Evolutionary conservation across 2,113 vertebrate genomes (phyloP), one percentile per base, ranked within the genome.

Genomic region (Ploceus nigricollis): DNA sequence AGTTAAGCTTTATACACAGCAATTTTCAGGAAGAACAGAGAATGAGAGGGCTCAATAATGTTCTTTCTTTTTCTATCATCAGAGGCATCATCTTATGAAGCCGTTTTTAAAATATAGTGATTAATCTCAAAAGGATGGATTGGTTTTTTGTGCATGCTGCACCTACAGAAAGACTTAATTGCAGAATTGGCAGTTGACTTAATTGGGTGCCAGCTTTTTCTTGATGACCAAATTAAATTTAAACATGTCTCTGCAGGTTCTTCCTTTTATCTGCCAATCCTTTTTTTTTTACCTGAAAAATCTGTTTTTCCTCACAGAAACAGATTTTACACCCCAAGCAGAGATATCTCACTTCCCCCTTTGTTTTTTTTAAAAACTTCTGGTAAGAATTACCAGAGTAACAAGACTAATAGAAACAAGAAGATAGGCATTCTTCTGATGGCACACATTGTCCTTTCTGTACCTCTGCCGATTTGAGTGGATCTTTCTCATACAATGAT

Each of bases 361-460:
- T 80, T 24, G 4, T 22, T 45, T 18, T 56, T 45, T 84, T 13
- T 35, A 13, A 69, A 85, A 15, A 25, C 7, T 80, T 91, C 58
- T 45, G 28, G 20, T 61, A 81, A 87, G 58, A 58, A 45, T 63
- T 73, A 50, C 31, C 42, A 39, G 60, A 73, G 40, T 69, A 56
- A 53, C 19, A 63, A 40, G 9, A 56, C 44, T 66, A 35, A 69
- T n/a, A 61, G n/a, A 37, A 90, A 50, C 33, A 78, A 69, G 11
- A 47, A 69, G 15, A 50, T 58, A 10, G 1, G 4, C 4, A 19
- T 83, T 75, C 45, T 73, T 87, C 33, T 63, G 22, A 53, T 76
- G 21, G 44, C 40, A 25, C 23, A 13, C 19, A 12, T 87, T 0
- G 0, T 33, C 25, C 6, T 83, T 83, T 35, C 47, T 42, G 4